Evolutionary conservation across 1,140 invertebrate genomes (phyloP).

Genomic region (Habropoda laboriosa): DNA sequence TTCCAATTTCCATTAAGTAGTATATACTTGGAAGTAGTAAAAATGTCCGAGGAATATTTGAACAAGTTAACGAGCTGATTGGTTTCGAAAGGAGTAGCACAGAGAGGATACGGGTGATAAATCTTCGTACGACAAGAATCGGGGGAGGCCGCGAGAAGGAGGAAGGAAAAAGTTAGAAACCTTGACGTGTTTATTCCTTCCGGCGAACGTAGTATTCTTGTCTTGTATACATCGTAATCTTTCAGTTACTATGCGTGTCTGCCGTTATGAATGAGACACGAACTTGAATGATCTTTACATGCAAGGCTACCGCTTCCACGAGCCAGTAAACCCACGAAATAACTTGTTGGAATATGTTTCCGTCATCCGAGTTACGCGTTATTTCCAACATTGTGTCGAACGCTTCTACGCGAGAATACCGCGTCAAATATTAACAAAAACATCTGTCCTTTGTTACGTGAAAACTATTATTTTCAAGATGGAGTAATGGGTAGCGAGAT

Average conservation of each 20-base stretch:
- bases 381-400: neutral
- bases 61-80: neutral
- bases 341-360: neutral
- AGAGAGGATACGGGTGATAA: neutral
- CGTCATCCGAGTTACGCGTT: neutral
- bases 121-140: neutral
- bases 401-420: neutral
- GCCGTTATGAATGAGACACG: conserved; percentile 39
- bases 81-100: neutral
- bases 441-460: too few relatives aligned
- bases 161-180: conserved; percentile 23
- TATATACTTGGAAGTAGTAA: neutral
- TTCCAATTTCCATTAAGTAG: too few relatives aligned
- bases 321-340: neutral
- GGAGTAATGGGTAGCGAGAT: neutral
- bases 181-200: conserved; percentile 48
- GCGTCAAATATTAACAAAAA: neutral
- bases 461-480: neutral
- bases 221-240: conserved; percentile 47
- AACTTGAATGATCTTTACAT: conserved; percentile 27
- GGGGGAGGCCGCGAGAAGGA: neutral
- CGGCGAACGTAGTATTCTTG: conserved; percentile 44
- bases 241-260: conserved; percentile 35
- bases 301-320: neutral
- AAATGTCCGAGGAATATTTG: neutral